phyloP scores from a whole-genome alignment of 2,888 invertebrate genomes.

The Prostheceraeus crozeri region DNA sequence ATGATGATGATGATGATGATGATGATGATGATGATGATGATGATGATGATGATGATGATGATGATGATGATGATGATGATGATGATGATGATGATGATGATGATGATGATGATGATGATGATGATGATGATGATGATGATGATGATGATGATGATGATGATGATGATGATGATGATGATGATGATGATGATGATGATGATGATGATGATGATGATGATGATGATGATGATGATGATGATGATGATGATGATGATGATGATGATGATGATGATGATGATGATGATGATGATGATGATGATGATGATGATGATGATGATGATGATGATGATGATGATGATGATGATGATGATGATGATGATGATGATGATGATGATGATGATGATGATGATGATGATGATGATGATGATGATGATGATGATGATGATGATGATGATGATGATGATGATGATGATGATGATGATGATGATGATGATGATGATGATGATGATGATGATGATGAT shows the following conservation, averaged over 20 bases:
- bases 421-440: constrained; percentile 36
- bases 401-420: constrained; percentile 35
- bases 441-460: constrained; percentile 36
- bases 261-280: constrained; percentile 36
- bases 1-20: constrained; percentile 36
- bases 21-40: constrained; percentile 36
- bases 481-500: constrained; percentile 36
- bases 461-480: constrained; percentile 35
- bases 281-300: constrained; percentile 35
- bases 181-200: constrained; percentile 36
- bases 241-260: constrained; percentile 36
- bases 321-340: constrained; percentile 36
- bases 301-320: constrained; percentile 36
- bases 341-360: constrained; percentile 35
- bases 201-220: constrained; percentile 36
- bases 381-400: constrained; percentile 36
- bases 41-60: constrained; percentile 36
- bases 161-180: constrained; percentile 35
- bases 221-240: constrained; percentile 35
- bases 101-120: constrained; percentile 37
- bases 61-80: constrained; percentile 36
- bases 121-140: constrained; percentile 36
- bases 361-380: constrained; percentile 36
- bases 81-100: constrained; percentile 37
- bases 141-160: constrained; percentile 36